These are phyloP conservation scores for Euwallacea fornicatus DNA, from an alignment of 1,140 invertebrate genomes.

Conservation along the genomic window DNA sequence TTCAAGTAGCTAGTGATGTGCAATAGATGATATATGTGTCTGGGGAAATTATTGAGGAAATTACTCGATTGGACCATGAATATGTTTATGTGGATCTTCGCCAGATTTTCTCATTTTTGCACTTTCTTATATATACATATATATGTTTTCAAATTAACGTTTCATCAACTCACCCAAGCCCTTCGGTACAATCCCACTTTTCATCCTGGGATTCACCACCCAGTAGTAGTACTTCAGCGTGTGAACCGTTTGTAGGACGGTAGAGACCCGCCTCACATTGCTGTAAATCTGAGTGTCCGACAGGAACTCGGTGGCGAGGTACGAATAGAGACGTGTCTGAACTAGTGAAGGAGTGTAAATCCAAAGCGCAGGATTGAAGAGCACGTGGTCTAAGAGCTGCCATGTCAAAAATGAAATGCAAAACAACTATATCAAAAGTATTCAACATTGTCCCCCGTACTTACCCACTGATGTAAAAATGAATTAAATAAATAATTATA, in stretches of 20 bases:
- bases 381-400: constrained; percentile 96
- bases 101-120: no score
- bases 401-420: constrained; percentile 78
- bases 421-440: constrained; percentile 70
- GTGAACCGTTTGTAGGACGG: constrained; percentile 96
- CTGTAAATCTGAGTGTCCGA: constrained; percentile 97
- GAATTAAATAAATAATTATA: no score
- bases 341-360: constrained; percentile 95
- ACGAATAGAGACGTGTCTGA: constrained; percentile 95
- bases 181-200: constrained; percentile 93
- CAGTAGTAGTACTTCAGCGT: constrained; percentile 99
- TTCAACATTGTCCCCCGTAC: constrained; percentile 59
- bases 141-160: background rate
- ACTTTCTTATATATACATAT: no score
- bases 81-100: no score
- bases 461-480: constrained; percentile 30
- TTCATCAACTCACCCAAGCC: constrained; percentile 72
- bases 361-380: constrained; percentile 99
- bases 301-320: constrained; percentile 96
- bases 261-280: constrained; percentile 94
- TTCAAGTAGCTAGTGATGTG: no score
- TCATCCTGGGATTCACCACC: constrained; percentile 92
- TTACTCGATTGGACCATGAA: no score
- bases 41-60: no score
- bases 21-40: no score